Base-by-base conservation (phyloP, 2,888 invertebrate genomes). In the Bugula neritina region DNA sequence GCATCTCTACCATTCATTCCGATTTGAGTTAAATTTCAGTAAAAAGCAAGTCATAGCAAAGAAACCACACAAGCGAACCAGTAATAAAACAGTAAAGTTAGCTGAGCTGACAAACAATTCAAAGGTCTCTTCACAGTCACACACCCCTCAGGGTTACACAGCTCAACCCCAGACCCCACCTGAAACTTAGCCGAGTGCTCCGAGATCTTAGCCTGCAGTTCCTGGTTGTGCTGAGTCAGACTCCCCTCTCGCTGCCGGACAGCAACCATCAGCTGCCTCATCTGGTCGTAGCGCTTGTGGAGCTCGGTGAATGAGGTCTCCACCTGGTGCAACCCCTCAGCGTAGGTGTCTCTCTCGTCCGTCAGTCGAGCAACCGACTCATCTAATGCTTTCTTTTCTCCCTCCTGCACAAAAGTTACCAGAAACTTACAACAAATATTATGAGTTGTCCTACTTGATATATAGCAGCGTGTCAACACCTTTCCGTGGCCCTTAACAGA, bases 281-380 rank as follows among this genome's bases (percentile, higher is more conserved):
- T 21, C 13, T 34, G 21, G 63, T 63, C 63, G 34, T 63, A 63
- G 3, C 85, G 82, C 79, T 88, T 86, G 80, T 89, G 89, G 71
- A 89, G 86, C 83, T 90, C 89, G 71, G 88, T 87, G 80, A 90
- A 90, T 0, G 89, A 88, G 70, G 87, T 83, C 83, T 90, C 90
- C 72, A 89, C 87, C 77, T 87, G 88, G 74, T 87, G 86, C 54
- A 90, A 82, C 81, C 90, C 89, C 75, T 87, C 87, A 13, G 63
- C 63, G 31, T 63, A 63, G 31, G 13, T 63, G n/a, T 63, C 63
- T 63, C 63, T 25, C 3, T 63, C 63, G 10, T 21, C 63, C 63
- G 5, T 63, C 25, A 63, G 31, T n/a, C 25, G 13, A 57, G 23
- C 57, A n/a, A 57, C 13, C 25, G n/a, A 17, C 25, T 57, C 57